Evolutionary conservation across 2,113 vertebrate genomes (phyloP), one percentile per base, ranked within the genome.

Genomic region (Colius striatus): DNA sequence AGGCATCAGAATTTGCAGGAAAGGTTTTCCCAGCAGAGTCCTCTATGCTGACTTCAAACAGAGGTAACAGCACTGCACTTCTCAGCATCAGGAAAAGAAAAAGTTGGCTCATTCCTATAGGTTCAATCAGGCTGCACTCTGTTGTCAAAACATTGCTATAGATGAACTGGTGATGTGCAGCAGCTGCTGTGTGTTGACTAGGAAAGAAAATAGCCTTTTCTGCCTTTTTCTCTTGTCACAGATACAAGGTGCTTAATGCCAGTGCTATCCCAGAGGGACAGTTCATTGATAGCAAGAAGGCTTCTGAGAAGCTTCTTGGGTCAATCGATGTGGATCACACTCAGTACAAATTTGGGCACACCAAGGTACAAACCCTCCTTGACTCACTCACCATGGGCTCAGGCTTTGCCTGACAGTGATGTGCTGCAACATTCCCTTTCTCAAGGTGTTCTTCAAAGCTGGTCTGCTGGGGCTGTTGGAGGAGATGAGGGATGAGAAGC

Each of bases 371-470:
- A 41, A 41, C 38, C 12, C 38, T 41, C 38, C 38, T 41, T 41
- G 38, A 41, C 38, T 41, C 38, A 41, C 38, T 41, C 38, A 41
- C 38, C 12, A 12, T 12, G 9, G 38, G 38, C 12, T 41, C 38
- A 12, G 38, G 38, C 38, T 41, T 41, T 41, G 38, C 38, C 38
- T 41, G 38, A 41, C 38, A 41, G 38, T 41, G 38, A 41, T 41
- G 38, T 41, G 38, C 38, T 41, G 55, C 55, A 57, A 57, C 26
- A 81, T 80, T 67, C 63, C 6, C 26, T 74, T 81, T 77, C 36
- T 82, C 61, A 73, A 99, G 99, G 98, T 99, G 87, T 99, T 99
- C 96, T 99, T 99, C 96, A 99, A 99, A 98, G 98, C 98, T 86
- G 99, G 99, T 25, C 97, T 99, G 60, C 80, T 99, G 94, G 98